Base-by-base conservation (phyloP, 2,888 invertebrate species). In the Hirudinaria manillensis region DNA sequence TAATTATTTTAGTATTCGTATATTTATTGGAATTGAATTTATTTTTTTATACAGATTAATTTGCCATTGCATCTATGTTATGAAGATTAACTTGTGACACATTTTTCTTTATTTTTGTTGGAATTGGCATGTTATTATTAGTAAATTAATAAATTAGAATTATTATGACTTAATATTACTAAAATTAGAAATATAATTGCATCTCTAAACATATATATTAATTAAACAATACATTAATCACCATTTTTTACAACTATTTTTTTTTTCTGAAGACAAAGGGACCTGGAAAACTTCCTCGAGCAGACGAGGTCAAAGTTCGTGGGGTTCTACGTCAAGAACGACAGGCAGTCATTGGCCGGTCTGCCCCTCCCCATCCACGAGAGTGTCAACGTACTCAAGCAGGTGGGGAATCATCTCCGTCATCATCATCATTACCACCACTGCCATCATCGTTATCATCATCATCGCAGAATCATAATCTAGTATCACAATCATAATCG, bases 341-440 rank as follows among this genome's bases (percentile, higher is more conserved):
- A 85, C 80, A 84, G 88, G 91, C 76, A 90, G 90, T 95, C 95
- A 74, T 88, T 96, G 79, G 95, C 96, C 75, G 99, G 98, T 0
- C 87, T 99, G 76, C 99, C 99, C 0, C 92, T 93, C 81, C 97
- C 98, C 0, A 97, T 99, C 82, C 94, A 94, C 83, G 96, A 98
- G 87, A 95, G 97, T 45, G 91, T 98, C 51, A 91, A 91, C 82
- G 93, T 94, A 76, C 87, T 97, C 56, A 92, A 92, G 85, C 88
- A 89, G 85, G 90, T 90, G 82, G 77, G 75, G 61, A 61, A 16
- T 45, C n/a, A n/a, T n/a, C n/a, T n/a, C 16, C 45, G 45, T 4
- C 3, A 7, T 45, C 45, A 7, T 10, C 45, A 7, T 38, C 38
- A 38, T 10, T 38, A 7, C 16, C 45, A 45, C 16, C 45, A 16